phyloP scores from a whole-genome alignment of 1,140 invertebrate genomes.

The Drosophila persimilis region DNA sequence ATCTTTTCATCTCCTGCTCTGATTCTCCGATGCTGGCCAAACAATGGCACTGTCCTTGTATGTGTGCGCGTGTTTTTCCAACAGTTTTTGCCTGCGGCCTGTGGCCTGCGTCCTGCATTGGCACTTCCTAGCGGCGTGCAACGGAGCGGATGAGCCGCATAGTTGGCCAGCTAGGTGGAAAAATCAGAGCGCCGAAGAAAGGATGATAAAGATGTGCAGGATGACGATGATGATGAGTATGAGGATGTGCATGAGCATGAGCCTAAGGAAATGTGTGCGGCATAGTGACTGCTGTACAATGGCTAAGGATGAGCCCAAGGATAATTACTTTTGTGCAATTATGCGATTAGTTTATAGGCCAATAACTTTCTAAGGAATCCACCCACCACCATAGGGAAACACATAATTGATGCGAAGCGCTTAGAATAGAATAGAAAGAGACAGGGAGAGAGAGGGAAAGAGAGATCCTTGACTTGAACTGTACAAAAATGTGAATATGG shows the following conservation, averaged over 20 bases:
- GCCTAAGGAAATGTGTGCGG: conserved; percentile 21
- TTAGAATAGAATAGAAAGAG: too few species aligned
- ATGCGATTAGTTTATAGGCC: conserved; percentile 81
- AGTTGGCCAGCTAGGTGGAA: conserved; percentile 75
- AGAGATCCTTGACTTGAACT: too few species aligned
- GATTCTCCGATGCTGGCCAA: not conserved
- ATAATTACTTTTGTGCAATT: conserved; percentile 80
- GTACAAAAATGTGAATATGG: too few species aligned
- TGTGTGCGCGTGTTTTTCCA: conserved; percentile 24
- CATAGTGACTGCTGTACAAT: conserved; percentile 32
- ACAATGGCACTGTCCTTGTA: conserved; percentile 22
- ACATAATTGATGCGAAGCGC: conserved; percentile 57
- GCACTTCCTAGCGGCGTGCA: conserved; percentile 65
- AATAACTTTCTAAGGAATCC: conserved; percentile 62
- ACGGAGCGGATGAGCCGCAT: conserved; percentile 72
- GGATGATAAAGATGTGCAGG: conserved; percentile 14
- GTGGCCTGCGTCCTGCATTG: conserved; percentile 34
- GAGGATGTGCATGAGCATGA: conserved; percentile 13
- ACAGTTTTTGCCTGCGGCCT: conserved; percentile 39
- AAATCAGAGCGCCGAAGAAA: conserved; percentile 57
- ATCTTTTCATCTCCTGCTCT: conserved; percentile 3
- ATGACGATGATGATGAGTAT: not conserved
- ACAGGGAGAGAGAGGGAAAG: not conserved
- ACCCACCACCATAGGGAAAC: not conserved
- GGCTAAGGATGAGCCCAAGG: conserved; percentile 40